Conservation (phyloP, 2,113 vertebrate species). For the Hiodon tergisus region DNA sequence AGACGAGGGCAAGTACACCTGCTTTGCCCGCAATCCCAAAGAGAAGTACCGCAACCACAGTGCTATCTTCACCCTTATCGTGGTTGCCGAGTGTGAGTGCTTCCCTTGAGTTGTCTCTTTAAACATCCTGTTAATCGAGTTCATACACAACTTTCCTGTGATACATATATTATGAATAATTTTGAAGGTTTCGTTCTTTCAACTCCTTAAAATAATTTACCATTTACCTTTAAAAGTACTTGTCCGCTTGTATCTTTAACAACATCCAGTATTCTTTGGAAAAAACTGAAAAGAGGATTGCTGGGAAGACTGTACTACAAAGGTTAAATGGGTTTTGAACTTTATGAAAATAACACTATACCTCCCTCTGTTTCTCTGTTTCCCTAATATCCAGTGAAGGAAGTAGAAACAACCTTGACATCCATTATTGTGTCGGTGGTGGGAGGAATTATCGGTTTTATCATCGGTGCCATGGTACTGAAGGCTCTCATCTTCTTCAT, state of each 20-base stretch:
- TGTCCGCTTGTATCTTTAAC: too few species aligned
- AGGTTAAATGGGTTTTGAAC: background rate
- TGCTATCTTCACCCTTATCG: slow-evolving; percentile 67
- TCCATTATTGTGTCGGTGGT: slow-evolving; percentile 74
- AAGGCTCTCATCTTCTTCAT: slow-evolving; percentile 79
- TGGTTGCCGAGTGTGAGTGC: slow-evolving; percentile 81
- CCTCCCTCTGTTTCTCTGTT: background rate
- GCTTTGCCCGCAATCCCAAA: slow-evolving; percentile 78
- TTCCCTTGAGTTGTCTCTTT: background rate
- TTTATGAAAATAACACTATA: background rate
- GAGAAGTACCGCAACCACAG: slow-evolving; percentile 76
- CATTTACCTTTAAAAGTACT: too few species aligned
- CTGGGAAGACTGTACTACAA: too few species aligned
- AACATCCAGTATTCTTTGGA: too few species aligned
- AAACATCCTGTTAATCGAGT: background rate
- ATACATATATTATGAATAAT: background rate
- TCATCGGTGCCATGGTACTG: slow-evolving; percentile 77
- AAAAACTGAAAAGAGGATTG: too few species aligned
- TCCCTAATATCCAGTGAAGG: slow-evolving; percentile 65
- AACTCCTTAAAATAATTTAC: too few species aligned
- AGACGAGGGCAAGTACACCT: slow-evolving; percentile 80
- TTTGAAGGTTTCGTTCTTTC: too few species aligned
- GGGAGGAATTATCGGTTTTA: slow-evolving; percentile 81
- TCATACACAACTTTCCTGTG: background rate
- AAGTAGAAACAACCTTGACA: slow-evolving; percentile 83